Base-by-base conservation (phyloP, 2,797 vertebrate species). In the Anguilla anguilla region DNA sequence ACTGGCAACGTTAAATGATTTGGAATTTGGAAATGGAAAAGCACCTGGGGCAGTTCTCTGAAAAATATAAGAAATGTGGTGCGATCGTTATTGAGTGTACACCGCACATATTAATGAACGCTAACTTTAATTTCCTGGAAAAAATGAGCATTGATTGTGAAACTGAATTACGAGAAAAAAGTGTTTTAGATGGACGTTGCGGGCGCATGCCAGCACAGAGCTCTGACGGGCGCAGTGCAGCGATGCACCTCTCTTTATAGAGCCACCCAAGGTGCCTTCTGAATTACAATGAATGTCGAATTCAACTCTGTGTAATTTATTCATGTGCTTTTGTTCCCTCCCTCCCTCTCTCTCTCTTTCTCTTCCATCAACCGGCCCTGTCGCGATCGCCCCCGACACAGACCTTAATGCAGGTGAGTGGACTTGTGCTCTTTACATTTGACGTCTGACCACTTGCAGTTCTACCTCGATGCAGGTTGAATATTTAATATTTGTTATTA, bases 321-420 rank as follows among this genome's bases (percentile, higher is more conserved):
- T 46, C 19, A 77, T 77, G 72, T 81, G 77, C 25, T 81, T 49
- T 81, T 39, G 19, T 9, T 10, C 6, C 7, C 74, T 39, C 13
- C 3, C 25, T 77, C 74, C 43, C 74, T 39, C 74, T 77, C 15
- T 43, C 74, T 19, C 74, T 39, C 13, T 74, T 11, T 25, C 77
- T 7, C 17, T 19, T 46, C 77, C 77, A 19, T 81, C 43, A 49
- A 49, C 39, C 77, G 43, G 39, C 77, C 39, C 9, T 81, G 77
- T 74, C 11, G 15, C 43, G 72, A 35, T 81, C 43, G 6, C 19
- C 77, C 7, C 43, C 77, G 6, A 25, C 39, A 46, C 43, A 81
- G 77, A 81, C 77, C 39, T 19, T 81, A 81, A 81, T 81, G 77
- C 77, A 81, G 77, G 77, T 81, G 22, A 81, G 77, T 81, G 17